Conservation (phyloP, 2,113 vertebrate species). For the Cardinalis cardinalis region DNA sequence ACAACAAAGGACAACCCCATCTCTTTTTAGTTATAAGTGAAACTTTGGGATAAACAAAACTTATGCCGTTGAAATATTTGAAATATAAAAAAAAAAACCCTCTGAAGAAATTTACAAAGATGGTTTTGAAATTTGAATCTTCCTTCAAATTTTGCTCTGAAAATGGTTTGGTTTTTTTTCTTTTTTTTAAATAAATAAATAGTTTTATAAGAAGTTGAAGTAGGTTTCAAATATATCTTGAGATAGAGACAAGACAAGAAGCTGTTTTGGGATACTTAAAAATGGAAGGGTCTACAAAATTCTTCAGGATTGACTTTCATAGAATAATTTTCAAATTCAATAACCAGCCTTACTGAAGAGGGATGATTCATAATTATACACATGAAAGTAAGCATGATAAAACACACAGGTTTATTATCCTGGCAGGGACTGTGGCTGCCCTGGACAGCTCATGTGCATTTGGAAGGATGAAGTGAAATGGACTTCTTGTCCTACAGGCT, state of each 20-base stretch:
- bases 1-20: fast-evolving
- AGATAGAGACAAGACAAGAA: not conserved
- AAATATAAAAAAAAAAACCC: not conserved
- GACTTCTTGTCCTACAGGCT: not conserved
- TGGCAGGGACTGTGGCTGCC: not conserved
- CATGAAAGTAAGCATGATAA: not conserved
- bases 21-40: not conserved
- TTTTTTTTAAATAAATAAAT: not conserved
- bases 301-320: not conserved
- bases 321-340: not conserved
- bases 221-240: not conserved
- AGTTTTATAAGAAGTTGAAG: not conserved
- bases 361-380: not conserved
- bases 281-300: not conserved
- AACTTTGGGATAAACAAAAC: not conserved
- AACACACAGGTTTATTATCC: not conserved
- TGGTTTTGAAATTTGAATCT: not conserved
- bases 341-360: not conserved
- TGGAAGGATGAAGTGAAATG: not conserved
- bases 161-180: not conserved
- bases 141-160: not conserved
- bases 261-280: not conserved
- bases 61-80: not conserved
- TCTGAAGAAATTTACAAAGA: not conserved
- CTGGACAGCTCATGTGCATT: not conserved